These are phyloP conservation scores for Drosophila busckii DNA, from an alignment of 1,140 invertebrate species.

Conservation along the genomic window DNA sequence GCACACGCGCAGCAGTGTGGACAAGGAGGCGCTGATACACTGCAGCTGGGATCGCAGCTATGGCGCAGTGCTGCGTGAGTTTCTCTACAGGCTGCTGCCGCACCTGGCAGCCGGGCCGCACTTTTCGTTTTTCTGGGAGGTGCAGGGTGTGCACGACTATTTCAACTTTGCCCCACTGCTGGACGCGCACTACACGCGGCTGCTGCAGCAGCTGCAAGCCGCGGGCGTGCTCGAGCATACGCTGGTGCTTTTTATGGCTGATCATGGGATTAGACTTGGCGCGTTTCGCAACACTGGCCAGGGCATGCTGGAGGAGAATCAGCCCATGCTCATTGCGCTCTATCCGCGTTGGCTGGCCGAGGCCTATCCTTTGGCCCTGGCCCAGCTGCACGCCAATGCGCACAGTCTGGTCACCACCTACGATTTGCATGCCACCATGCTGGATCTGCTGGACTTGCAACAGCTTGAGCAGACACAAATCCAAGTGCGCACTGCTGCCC, in stretches of 20 bases:
- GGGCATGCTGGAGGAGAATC: slow-evolving; percentile 88
- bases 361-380: slow-evolving; percentile 82
- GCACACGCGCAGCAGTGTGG: slow-evolving; percentile 30
- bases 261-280: slow-evolving; percentile 91
- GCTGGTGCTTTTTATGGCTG: slow-evolving; percentile 89
- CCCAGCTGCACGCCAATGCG: slow-evolving; percentile 85
- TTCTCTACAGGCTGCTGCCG: slow-evolving; percentile 24
- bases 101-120: slow-evolving; percentile 2
- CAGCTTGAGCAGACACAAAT: slow-evolving; percentile 50
- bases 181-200: slow-evolving; percentile 23
- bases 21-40: slow-evolving; percentile 15
- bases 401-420: slow-evolving; percentile 87
- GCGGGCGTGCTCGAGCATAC: slow-evolving; percentile 82
- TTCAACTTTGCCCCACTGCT: slow-evolving; percentile 15
- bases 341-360: slow-evolving; percentile 86
- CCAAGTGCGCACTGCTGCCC: slow-evolving; percentile 14
- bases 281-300: slow-evolving; percentile 85
- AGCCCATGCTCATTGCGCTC: slow-evolving; percentile 89
- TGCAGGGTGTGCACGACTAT: slow-evolving; percentile 45
- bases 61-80: slow-evolving; percentile 27
- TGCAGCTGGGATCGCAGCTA: slow-evolving; percentile 34
- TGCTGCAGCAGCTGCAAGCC: slow-evolving; percentile 5
- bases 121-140: slow-evolving; percentile 54
- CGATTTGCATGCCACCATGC: slow-evolving; percentile 86
- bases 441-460: slow-evolving; percentile 81